A percentile compares a stretch with the other conserved stretches of the same genome.
These are phyloP conservation scores for Gryllus bimaculatus DNA, from an alignment of 1,140 invertebrate species.

Conservation along the genomic window DNA sequence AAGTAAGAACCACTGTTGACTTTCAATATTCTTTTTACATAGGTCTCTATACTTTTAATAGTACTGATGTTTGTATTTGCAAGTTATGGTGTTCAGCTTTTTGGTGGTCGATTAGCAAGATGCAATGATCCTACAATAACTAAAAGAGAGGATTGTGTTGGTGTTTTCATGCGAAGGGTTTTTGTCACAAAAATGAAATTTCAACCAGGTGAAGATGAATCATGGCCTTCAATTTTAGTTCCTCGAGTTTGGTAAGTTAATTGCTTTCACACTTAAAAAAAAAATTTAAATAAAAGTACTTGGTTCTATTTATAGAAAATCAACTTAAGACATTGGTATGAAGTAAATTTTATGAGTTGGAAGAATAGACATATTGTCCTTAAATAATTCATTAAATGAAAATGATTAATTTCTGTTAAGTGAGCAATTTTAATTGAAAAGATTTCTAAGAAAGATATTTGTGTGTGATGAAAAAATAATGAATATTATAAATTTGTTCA, in stretches of 20 bases:
- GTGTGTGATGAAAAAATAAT: too few relatives aligned
- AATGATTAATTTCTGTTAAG: too few relatives aligned
- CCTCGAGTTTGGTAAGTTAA: conserved; percentile 86
- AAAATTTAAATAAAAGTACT: too few relatives aligned
- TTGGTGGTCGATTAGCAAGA: conserved; percentile 87
- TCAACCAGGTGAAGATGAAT: conserved; percentile 64
- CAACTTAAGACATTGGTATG: too few relatives aligned
- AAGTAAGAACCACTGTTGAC: too few relatives aligned
- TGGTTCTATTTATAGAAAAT: too few relatives aligned
- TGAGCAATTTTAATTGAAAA: too few relatives aligned
- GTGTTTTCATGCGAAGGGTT: conserved; percentile 87
- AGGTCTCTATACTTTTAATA: conserved; percentile 94
- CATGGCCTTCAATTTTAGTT: conserved; percentile 89
- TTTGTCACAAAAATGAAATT: conserved; percentile 99
- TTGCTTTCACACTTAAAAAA: not conserved
- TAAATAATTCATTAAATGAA: too few relatives aligned
- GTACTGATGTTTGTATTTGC: conserved; percentile 99
- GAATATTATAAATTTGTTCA: too few relatives aligned
- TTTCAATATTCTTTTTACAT: conserved; percentile 25
- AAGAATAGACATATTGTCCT: too few relatives aligned
- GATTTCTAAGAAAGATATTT: too few relatives aligned
- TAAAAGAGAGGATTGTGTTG: conserved; percentile 79
- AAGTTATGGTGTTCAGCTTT: conserved; percentile 95
- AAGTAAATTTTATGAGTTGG: too few relatives aligned
- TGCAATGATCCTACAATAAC: conserved; percentile 93